Evolutionary conservation across 1,140 invertebrate genomes (phyloP).

Genomic region (Diabrotica virgifera): DNA sequence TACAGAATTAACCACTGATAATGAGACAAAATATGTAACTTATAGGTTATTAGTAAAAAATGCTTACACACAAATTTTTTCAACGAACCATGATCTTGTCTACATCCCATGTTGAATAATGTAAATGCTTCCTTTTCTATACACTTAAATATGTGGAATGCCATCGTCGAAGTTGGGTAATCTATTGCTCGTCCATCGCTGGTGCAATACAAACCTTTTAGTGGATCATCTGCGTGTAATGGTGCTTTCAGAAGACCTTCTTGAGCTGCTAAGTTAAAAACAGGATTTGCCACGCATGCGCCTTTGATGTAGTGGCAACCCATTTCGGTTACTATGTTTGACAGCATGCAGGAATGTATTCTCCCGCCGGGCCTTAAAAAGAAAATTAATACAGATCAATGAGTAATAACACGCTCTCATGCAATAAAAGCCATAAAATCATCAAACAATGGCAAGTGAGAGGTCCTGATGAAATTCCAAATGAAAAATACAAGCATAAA

Average conservation of each 20-base stretch:
- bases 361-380: slow-evolving; percentile 62
- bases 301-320: slow-evolving; percentile 66
- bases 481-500: too few relatives aligned
- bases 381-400: not conserved
- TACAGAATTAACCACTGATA: too few relatives aligned
- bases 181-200: slow-evolving; percentile 65
- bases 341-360: slow-evolving; percentile 71
- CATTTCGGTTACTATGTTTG: slow-evolving; percentile 69
- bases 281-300: slow-evolving; percentile 61
- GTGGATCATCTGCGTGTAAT: slow-evolving; percentile 49
- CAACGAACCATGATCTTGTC: slow-evolving; percentile 57
- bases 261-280: slow-evolving; percentile 63
- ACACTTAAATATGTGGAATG: slow-evolving; percentile 61
- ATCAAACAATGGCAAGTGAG: too few relatives aligned
- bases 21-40: too few relatives aligned
- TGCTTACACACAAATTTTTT: slow-evolving; percentile 57
- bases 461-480: too few relatives aligned
- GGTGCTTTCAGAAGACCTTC: slow-evolving; percentile 60
- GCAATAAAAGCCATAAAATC: too few relatives aligned
- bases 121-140: slow-evolving; percentile 62
- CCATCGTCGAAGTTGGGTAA: slow-evolving; percentile 57
- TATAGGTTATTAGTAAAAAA: not conserved
- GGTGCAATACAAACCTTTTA: slow-evolving; percentile 56
- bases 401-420: too few relatives aligned
- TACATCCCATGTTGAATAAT: slow-evolving; percentile 58